These are phyloP conservation scores for Gymnobelideus leadbeateri DNA, from an alignment of 2,113 vertebrate species.

Conservation along the genomic window DNA sequence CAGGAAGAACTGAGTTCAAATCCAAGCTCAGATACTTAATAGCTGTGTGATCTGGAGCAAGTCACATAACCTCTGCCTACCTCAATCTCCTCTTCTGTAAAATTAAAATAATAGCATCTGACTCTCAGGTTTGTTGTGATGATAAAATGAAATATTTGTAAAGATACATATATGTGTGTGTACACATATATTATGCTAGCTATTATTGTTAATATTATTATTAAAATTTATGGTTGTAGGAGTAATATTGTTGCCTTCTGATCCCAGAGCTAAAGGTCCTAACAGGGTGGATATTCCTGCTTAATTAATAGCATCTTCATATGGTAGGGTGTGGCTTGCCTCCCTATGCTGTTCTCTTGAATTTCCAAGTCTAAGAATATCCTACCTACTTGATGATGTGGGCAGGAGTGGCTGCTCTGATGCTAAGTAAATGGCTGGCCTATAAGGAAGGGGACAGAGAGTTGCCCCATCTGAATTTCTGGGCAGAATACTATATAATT, in stretches of 20 bases:
- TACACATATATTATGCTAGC: too few species aligned
- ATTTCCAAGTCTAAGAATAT: constrained; percentile 13
- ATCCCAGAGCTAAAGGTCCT: background rate
- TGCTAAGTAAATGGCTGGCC: background rate
- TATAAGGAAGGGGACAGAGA: constrained; percentile 6
- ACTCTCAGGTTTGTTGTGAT: background rate
- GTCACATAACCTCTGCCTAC: background rate
- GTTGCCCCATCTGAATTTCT: background rate
- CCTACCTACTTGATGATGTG: background rate
- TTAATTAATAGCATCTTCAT: background rate
- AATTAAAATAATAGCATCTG: background rate
- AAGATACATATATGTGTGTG: background rate
- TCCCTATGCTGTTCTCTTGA: background rate
- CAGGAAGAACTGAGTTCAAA: background rate
- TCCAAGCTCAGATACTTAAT: background rate
- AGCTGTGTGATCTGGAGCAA: background rate
- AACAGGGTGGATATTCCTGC: background rate
- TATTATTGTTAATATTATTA: background rate
- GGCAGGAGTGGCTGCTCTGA: constrained; percentile 16
- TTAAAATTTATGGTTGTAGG: background rate
- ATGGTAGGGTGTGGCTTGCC: background rate
- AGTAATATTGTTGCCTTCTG: background rate
- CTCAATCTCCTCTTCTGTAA: background rate
- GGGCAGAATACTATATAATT: background rate
- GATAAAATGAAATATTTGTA: background rate